Evolutionary conservation across 2,797 vertebrate genomes (phyloP), one percentile per base, ranked within the genome.

Genomic region (Hylomyscus alleni): DNA sequence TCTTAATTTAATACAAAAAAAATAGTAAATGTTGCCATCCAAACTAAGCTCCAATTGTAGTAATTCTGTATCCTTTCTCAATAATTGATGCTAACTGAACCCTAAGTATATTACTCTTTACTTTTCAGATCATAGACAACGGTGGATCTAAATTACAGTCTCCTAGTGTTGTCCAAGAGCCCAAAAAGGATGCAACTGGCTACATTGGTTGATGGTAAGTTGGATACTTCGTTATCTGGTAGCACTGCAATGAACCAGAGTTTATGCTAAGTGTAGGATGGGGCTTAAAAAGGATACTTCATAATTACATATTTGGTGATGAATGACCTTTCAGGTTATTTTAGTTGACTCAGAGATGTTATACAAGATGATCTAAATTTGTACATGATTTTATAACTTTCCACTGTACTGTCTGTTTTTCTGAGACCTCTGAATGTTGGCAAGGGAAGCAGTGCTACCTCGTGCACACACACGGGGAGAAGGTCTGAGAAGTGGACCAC

Each of bases 311-410:
- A 94, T 80, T 87, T 95, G 50, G 3, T 52, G 75, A 93, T 91
- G 37, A 92, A 87, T 72, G 29, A 83, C 75, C 52, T 78, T 86
- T 19, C 17, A 82, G n/a, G 13, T 2, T 69, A 89, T 24, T 91
- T 93, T 78, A 82, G 77, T 82, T 90, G 47, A 93, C 31, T 88
- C 50, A 80, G 54, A 73, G 37, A 72, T 76, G 12, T 67, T 95
- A 73, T 92, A 84, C 91, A 90, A 76, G 44, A 12, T 91, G 84
- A 89, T 22, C 50, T 84, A 83, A 67, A 86, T 76, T 77, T 86
- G 13, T 76, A 86, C 95, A 87, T 40, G 7, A 56, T 15, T 93
- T 97, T 75, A n/a, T 88, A 62, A 84, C 84, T 94, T 96, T 90
- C 65, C 29, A 29, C 26, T 31, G 34, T 80, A 81, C 40, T 8